Evolutionary conservation across 2,113 vertebrate genomes (phyloP).

Genomic region (Brachypteracias leptosomus): DNA sequence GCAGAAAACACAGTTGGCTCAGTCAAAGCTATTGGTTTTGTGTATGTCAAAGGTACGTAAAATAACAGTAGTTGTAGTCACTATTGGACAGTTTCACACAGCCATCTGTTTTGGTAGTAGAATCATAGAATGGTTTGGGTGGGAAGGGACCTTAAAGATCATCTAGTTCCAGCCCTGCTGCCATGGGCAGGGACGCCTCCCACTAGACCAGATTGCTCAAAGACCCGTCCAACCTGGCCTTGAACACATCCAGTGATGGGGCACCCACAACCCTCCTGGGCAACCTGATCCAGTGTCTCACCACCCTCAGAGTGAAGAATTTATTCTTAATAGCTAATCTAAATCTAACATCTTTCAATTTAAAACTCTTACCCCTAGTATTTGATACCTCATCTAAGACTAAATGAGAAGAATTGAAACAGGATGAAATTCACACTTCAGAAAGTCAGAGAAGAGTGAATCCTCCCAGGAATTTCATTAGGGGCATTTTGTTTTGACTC

Average conservation of each 20-base stretch:
- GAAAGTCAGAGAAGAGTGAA: background rate
- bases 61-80: background rate
- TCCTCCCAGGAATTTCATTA: background rate
- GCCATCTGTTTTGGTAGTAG: background rate
- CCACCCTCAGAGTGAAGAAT: background rate
- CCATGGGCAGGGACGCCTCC: background rate
- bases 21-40: slow-evolving; percentile 88
- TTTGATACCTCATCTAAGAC: background rate
- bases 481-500: background rate
- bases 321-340: background rate
- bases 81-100: background rate
- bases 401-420: background rate
- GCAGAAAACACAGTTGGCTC: slow-evolving; percentile 89
- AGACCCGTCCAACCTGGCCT: fast-evolving
- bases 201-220: background rate
- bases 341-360: background rate
- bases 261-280: background rate
- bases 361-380: background rate
- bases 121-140: background rate
- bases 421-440: background rate
- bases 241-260: background rate
- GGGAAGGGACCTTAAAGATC: background rate
- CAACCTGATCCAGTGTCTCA: fast-evolving
- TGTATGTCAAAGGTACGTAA: slow-evolving; percentile 91
- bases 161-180: background rate